Base-by-base conservation (phyloP, 2,797 vertebrate species). In the Emys orbicularis region DNA sequence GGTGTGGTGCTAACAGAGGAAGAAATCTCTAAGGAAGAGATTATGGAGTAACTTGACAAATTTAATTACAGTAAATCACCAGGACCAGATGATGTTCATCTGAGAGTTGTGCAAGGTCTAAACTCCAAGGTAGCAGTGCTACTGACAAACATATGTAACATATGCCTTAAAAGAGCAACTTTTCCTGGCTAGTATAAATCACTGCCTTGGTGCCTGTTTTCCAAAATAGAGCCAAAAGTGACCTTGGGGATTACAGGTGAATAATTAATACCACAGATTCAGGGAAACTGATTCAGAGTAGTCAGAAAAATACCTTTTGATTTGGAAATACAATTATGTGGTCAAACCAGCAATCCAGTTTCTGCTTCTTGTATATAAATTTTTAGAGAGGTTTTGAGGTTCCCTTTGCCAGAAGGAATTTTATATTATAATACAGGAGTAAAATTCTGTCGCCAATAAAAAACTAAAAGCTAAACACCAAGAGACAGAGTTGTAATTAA, bases 1-100 rank as follows among this genome's bases (percentile, higher is more conserved):
- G 74, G 74, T 19, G 79, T 41, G 2, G 34, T 91, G 54, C 92
- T 90, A 93, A 91, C 83, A 92, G 93, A 41, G 27, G 37, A 29
- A 91, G 49, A 93, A 92, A 68, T 80, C 89, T 92, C 92, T 86
- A 56, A 83, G 53, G 86, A 88, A 15, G 16, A 94, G 84, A 92
- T 95, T 23, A 81, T 0, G 0, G 34, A 92, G 74, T 37, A 89
- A 72, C 3, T 6, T 83, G 76, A 72, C 56, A 87, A 81, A 90
- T 89, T 84, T 83, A 90, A 86, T 88, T 95, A 86, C 79, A 96
- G 81, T 86, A 87, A 97, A 90, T 94, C 86, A 47, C 91, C 57
- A 87, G 72, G 89, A 93, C 86, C 94, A 97, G 92, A 94, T 96
- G 92, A 95, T 79, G 44, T 54, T 96, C 81, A 59, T 94, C 83